phyloP scores from a whole-genome alignment of 2,888 invertebrate genomes.

The Meliscaeva auricollis region DNA sequence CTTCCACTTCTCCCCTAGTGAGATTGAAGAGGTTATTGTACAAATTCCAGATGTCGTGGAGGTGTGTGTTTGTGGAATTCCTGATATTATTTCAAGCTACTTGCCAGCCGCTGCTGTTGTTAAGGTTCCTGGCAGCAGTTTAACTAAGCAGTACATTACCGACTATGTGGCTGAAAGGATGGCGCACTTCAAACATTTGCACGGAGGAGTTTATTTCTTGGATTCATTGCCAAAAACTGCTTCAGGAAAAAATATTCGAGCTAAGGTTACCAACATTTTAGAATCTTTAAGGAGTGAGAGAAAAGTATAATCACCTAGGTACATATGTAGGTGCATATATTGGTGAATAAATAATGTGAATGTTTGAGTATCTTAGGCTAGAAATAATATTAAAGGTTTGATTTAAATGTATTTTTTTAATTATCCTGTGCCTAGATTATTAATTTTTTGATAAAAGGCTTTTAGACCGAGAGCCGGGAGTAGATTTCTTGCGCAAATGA shows the following conservation, averaged over 20 bases:
- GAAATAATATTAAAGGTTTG: too few relatives aligned
- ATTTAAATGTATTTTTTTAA: too few relatives aligned
- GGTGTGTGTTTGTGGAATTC: conserved; percentile 77
- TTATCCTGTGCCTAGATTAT: too few relatives aligned
- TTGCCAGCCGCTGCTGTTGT: conserved; percentile 76
- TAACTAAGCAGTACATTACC: conserved; percentile 62
- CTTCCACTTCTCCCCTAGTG: conserved; percentile 77
- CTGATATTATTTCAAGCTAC: conserved; percentile 68
- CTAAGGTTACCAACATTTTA: conserved; percentile 68
- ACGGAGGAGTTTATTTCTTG: conserved; percentile 77
- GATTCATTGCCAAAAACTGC: conserved; percentile 75
- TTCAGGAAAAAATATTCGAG: conserved; percentile 76
- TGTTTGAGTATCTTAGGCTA: too few relatives aligned
- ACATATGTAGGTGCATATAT: too few relatives aligned
- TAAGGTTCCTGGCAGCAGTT: conserved; percentile 44
- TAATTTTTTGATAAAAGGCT: too few relatives aligned
- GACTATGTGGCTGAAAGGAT: conserved; percentile 70
- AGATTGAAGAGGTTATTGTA: conserved; percentile 76
- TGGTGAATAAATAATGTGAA: too few relatives aligned
- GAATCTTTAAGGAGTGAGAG: conserved; percentile 2
- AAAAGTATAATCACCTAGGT: not conserved
- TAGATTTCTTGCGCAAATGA: too few relatives aligned
- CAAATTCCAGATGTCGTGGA: conserved; percentile 70
- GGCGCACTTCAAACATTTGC: conserved; percentile 77
- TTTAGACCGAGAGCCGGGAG: too few relatives aligned